Evolutionary conservation across 2,113 vertebrate species (phyloP).

Genomic region (Hippolais icterina): DNA sequence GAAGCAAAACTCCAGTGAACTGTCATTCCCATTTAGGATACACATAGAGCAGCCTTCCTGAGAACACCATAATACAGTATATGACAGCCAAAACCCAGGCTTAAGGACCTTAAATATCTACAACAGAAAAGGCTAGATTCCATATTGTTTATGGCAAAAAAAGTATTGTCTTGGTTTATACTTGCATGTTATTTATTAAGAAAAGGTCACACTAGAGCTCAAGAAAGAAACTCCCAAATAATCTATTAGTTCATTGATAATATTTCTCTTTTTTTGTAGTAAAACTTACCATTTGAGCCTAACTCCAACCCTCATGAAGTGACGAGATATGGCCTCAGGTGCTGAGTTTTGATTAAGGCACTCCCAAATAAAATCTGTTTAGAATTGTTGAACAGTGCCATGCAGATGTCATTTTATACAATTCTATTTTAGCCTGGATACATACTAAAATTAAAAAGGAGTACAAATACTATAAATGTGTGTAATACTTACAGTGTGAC

Average conservation of each 20-base stretch:
- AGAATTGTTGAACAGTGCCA: neutral
- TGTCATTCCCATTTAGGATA: neutral
- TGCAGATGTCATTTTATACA: neutral
- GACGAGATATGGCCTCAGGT: neutral
- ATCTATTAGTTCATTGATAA: neutral
- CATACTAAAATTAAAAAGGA: neutral
- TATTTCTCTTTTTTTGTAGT: neutral
- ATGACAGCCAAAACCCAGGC: neutral
- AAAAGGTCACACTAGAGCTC: neutral
- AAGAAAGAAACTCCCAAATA: neutral
- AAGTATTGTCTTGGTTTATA: neutral
- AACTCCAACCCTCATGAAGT: neutral
- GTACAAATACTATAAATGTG: neutral
- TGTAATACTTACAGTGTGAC: neutral
- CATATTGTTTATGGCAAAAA: neutral
- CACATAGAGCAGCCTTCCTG: neutral
- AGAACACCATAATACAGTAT: neutral
- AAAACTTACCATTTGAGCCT: neutral
- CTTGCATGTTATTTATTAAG: neutral
- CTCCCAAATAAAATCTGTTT: neutral
- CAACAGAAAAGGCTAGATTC: neutral
- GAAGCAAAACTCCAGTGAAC: neutral
- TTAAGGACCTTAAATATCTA: neutral
- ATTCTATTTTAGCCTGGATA: neutral
- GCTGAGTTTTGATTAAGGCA: neutral